Conservation (phyloP, 2,797 vertebrate species). For the Rhinoraja longicauda region DNA sequence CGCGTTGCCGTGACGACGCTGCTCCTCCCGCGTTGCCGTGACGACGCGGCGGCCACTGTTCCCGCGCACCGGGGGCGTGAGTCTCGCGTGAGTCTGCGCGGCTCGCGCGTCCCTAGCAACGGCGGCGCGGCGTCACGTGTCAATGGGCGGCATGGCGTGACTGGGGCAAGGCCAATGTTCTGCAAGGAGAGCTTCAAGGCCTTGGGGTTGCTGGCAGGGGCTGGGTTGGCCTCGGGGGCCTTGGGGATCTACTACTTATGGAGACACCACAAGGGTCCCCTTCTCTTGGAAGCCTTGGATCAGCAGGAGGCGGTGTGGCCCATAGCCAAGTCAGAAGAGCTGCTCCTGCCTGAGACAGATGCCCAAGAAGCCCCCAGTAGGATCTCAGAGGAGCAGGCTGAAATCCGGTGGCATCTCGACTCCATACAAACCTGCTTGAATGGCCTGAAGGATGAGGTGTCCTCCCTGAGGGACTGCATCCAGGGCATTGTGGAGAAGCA, state of each 20-base stretch:
- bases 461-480: background rate
- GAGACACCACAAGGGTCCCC: background rate
- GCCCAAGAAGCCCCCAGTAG: background rate
- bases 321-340: background rate
- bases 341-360: background rate
- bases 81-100: background rate
- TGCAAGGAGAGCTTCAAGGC: background rate
- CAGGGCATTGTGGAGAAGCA: background rate
- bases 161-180: background rate
- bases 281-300: background rate
- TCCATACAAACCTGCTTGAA: conserved; percentile 23
- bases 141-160: background rate
- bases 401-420: conserved; percentile 20
- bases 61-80: background rate
- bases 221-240: background rate
- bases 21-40: too few species aligned
- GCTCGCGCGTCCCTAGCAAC: conserved; percentile 31
- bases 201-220: background rate
- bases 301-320: background rate
- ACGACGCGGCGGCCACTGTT: background rate
- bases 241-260: background rate
- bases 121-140: background rate
- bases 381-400: background rate
- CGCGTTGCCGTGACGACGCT: too few species aligned
- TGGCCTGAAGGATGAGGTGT: conserved; percentile 15